phyloP scores from a whole-genome alignment of 2,797 vertebrate species.

The Molossus molossus region DNA sequence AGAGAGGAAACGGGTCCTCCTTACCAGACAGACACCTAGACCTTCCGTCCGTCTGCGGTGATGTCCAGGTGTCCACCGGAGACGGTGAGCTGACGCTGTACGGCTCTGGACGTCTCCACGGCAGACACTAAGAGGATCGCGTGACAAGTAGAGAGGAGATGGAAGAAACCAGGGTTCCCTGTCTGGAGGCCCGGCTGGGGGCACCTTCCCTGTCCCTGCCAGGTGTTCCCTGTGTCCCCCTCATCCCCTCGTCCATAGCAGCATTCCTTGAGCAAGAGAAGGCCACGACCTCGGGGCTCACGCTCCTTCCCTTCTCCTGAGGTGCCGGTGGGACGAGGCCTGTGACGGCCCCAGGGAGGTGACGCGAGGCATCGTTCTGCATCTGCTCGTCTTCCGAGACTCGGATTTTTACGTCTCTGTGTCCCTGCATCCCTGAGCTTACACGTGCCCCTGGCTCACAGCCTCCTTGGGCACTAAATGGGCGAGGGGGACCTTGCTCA shows the following conservation, averaged over 20 bases:
- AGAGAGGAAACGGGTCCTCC: constrained; percentile 68
- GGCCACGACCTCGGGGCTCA: neutral
- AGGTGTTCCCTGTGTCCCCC: neutral
- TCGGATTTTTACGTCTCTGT: neutral
- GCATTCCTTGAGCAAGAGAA: neutral
- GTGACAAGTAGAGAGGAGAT: neutral
- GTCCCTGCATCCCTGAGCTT: neutral
- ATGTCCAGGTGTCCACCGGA: neutral
- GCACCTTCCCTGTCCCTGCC: fast-evolving
- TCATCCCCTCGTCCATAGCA: neutral
- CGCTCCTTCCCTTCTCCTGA: fast-evolving
- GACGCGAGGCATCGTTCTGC: fast-evolving
- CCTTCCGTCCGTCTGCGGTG: neutral
- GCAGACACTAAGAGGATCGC: neutral
- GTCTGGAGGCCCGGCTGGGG: neutral
- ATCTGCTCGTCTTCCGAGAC: neutral
- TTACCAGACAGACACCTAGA: constrained; percentile 45
- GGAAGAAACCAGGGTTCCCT: neutral
- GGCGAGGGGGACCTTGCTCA: neutral
- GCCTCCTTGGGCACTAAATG: fast-evolving
- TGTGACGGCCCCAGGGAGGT: neutral
- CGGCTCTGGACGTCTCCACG: neutral
- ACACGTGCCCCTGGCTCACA: neutral
- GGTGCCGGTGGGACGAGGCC: too few relatives aligned
- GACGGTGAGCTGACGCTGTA: fast-evolving